Conservation (phyloP, 1,140 invertebrate genomes). For the Leptestheria dahalacensis region DNA sequence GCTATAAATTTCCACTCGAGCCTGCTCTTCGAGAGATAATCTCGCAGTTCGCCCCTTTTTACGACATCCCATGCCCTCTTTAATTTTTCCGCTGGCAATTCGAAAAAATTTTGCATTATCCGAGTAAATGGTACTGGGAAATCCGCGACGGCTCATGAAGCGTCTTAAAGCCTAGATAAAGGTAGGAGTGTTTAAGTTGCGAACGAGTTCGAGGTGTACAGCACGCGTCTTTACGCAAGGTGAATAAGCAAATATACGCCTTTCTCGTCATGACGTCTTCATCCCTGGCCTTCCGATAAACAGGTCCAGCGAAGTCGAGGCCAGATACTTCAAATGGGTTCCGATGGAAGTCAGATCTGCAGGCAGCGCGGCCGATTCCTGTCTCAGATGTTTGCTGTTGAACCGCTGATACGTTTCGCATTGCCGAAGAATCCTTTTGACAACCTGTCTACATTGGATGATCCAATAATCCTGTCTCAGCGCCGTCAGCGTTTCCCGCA, state of each 20-base stretch:
- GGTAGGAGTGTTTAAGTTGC: conserved; percentile 13
- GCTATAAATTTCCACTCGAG: conserved; percentile 1
- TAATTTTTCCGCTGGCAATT: conserved; percentile 17
- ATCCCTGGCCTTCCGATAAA: conserved; percentile 21
- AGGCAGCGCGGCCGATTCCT: conserved; percentile 20
- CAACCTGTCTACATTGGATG: not conserved
- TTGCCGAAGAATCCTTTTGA: not conserved
- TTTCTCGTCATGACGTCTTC: conserved; percentile 13
- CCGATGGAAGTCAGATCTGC: conserved; percentile 17
- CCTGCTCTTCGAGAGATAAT: not conserved
- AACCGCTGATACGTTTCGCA: conserved; percentile 9
- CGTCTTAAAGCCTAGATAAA: conserved; percentile 19
- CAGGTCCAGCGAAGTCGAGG: conserved; percentile 29
- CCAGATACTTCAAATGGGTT: conserved; percentile 26
- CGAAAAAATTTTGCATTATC: conserved; percentile 29
- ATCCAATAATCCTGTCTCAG: conserved; percentile 16
- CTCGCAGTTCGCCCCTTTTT: not conserved
- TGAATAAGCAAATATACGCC: conserved; percentile 20
- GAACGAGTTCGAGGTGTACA: conserved; percentile 20
- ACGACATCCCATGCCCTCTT: not conserved
- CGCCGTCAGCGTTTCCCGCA: not conserved
- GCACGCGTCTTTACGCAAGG: conserved; percentile 20
- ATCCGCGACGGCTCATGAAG: conserved; percentile 22
- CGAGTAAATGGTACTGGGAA: conserved; percentile 19
- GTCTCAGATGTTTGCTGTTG: not conserved